Conservation (phyloP, 2,113 vertebrate species). For the Mellivora capensis region DNA sequence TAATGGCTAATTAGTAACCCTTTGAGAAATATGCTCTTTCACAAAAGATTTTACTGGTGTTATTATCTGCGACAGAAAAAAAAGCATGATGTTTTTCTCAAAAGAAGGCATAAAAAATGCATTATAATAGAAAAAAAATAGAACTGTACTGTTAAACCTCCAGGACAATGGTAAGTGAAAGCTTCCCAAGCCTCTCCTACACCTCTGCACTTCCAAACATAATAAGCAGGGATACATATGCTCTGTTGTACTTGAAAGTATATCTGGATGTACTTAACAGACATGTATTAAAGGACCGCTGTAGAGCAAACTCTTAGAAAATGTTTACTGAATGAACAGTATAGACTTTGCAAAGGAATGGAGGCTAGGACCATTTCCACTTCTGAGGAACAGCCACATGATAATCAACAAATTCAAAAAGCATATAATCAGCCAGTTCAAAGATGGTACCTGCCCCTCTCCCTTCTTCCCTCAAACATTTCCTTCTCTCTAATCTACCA, state of each 20-base stretch:
- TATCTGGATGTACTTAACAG: neutral
- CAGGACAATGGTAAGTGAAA: neutral
- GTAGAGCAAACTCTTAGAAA: neutral
- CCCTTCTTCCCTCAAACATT: neutral
- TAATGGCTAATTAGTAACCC: neutral
- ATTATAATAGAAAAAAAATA: neutral
- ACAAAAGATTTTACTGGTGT: neutral
- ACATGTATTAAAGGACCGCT: neutral
- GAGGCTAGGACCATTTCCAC: neutral
- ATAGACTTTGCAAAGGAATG: neutral
- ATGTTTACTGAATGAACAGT: neutral
- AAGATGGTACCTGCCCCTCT: neutral
- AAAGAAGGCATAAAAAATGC: neutral
- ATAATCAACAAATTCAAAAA: neutral
- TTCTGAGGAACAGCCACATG: too few species aligned
- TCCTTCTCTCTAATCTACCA: neutral
- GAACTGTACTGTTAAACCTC: neutral
- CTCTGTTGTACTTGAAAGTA: neutral
- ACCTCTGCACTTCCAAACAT: neutral
- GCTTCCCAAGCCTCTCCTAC: neutral
- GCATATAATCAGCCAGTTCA: neutral
- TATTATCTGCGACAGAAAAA: neutral
- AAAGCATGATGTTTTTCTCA: neutral
- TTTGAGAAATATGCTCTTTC: neutral
- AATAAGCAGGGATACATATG: neutral